phyloP scores from a whole-genome alignment of 2,888 invertebrate species.

The Calameuta filiformis region DNA sequence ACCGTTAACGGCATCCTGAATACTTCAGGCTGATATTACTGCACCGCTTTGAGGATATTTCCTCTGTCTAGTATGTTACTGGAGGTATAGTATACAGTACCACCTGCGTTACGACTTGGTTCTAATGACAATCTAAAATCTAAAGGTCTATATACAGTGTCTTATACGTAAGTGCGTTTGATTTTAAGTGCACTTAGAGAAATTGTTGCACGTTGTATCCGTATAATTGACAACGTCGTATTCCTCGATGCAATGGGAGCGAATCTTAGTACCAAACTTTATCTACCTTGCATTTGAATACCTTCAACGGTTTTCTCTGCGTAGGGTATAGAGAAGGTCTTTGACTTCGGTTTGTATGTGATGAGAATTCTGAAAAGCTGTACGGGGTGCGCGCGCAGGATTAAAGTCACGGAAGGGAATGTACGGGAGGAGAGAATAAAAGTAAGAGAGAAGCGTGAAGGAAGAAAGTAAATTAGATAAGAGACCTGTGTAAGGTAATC shows the following conservation, averaged over 20 bases:
- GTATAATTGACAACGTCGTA: not conserved
- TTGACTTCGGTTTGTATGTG: not conserved
- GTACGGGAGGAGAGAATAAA: not conserved
- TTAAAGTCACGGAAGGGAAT: slow-evolving; percentile 3
- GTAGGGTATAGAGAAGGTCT: not conserved
- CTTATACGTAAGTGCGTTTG: not conserved
- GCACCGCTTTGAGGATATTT: not conserved
- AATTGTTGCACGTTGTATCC: not conserved
- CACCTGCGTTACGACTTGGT: not conserved
- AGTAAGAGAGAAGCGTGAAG: not conserved
- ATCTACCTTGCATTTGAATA: slow-evolving; percentile 35
- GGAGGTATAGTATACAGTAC: not conserved
- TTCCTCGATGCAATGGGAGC: slow-evolving; percentile 14
- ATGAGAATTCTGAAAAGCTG: not conserved
- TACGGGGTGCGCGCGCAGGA: not conserved
- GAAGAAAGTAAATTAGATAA: not conserved
- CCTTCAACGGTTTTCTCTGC: not conserved
- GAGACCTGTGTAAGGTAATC: not conserved
- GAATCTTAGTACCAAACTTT: slow-evolving; percentile 36
- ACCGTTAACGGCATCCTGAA: not conserved
- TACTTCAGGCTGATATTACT: not conserved
- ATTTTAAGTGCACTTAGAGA: not conserved
- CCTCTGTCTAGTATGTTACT: not conserved
- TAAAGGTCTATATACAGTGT: not conserved
- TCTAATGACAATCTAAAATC: not conserved